Percentiles rank a stretch among this genome's conserved stretches.
Evolutionary conservation across 2,888 invertebrate species (phyloP).

Genomic region (Amiota communis): DNA sequence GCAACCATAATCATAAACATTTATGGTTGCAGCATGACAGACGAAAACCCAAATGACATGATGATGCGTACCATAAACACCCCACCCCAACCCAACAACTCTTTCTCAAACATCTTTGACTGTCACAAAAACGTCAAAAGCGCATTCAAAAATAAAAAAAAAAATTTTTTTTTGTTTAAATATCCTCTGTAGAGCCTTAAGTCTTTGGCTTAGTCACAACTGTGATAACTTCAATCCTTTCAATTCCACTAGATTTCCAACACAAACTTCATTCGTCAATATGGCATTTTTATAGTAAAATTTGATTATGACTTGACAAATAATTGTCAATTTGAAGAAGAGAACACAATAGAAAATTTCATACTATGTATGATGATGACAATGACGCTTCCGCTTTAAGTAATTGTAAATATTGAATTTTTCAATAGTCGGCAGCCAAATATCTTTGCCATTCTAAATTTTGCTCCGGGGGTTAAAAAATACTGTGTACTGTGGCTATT

Average conservation of each 20-base stretch:
- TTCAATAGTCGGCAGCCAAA: conserved; percentile 31
- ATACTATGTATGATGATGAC: conserved; percentile 55
- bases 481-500: not conserved
- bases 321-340: conserved; percentile 62
- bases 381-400: conserved; percentile 56
- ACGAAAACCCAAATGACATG: conserved; percentile 26
- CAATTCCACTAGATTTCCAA: not conserved
- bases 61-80: not conserved
- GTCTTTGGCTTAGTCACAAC: conserved; percentile 64
- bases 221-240: conserved; percentile 45
- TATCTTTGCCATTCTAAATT: not conserved
- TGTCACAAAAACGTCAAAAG: conserved; percentile 1
- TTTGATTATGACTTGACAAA: conserved; percentile 68
- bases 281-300: conserved; percentile 47
- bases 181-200: conserved; percentile 30
- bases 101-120: not conserved
- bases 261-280: not conserved
- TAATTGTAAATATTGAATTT: conserved; percentile 65
- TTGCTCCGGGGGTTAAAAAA: not conserved
- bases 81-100: not conserved
- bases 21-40: conserved; percentile 62
- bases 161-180: not conserved
- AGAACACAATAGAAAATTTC: conserved; percentile 10
- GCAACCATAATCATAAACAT: conserved; percentile 73
- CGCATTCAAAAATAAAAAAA: conserved; percentile 12